Percentiles rank a stretch among this genome's conserved stretches.
Conservation (phyloP, 2,113 vertebrate genomes). For the Chauna torquata region DNA sequence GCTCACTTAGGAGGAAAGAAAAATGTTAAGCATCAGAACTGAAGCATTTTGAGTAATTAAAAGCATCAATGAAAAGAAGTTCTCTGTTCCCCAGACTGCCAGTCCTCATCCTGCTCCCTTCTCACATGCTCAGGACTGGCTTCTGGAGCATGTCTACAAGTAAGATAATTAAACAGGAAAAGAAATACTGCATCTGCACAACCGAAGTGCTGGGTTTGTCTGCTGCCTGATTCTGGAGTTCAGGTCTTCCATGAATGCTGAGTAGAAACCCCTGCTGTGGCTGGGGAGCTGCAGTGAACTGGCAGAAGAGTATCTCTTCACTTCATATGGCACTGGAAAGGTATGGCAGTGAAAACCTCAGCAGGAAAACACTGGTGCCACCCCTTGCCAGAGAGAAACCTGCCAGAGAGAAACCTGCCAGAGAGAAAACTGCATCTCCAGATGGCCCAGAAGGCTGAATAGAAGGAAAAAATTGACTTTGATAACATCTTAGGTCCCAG, state of each 20-base stretch:
- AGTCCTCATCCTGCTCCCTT: not conserved
- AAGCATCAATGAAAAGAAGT: not conserved
- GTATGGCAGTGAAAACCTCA: not conserved
- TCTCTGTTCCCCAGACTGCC: not conserved
- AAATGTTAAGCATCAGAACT: not conserved
- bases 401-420: not conserved
- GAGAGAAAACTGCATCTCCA: not conserved
- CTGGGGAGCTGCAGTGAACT: not conserved
- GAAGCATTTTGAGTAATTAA: not conserved
- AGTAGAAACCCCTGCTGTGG: not conserved
- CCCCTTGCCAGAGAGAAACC: rapidly evolving
- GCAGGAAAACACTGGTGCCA: not conserved
- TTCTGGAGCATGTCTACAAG: no score
- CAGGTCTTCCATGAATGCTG: rapidly evolving
- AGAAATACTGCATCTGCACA: not conserved
- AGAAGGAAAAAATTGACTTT: not conserved
- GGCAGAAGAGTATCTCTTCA: not conserved
- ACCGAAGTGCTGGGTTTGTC: rapidly evolving
- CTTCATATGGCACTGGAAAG: rapidly evolving
- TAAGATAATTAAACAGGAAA: not conserved
- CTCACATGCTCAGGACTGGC: not conserved
- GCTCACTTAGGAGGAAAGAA: not conserved
- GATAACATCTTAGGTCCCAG: rapidly evolving
- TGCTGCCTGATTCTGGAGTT: not conserved
- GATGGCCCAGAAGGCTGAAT: not conserved